Percentiles rank a stretch among this genome's conserved stretches.
Evolutionary conservation across 2,113 vertebrate species (phyloP).

Genomic region (Rhegmatorhina hoffmannsi): DNA sequence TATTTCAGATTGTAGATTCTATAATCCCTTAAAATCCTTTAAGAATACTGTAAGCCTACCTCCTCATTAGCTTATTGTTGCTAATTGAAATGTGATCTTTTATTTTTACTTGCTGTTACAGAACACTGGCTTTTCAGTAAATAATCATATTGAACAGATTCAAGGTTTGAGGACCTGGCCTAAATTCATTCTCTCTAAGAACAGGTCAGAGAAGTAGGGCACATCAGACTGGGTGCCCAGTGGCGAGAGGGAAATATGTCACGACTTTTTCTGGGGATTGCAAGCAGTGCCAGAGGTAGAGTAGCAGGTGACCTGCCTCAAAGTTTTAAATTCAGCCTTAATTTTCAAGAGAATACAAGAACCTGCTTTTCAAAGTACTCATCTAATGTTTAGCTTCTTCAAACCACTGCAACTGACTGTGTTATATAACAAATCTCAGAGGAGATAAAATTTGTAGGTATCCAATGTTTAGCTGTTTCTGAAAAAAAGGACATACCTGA

Average conservation of each 20-base stretch:
- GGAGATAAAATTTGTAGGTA: neutral
- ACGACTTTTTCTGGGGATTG: neutral
- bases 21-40: neutral
- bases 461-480: neutral
- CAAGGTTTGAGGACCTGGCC: neutral
- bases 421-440: neutral
- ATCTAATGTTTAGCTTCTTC: neutral
- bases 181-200: neutral
- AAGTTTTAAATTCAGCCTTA: neutral
- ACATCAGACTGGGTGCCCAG: neutral
- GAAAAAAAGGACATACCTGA: neutral
- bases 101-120: neutral
- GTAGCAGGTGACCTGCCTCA: neutral
- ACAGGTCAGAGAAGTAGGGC: conserved; percentile 4
- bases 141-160: neutral
- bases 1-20: neutral
- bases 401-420: neutral
- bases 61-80: neutral
- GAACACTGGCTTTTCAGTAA: neutral
- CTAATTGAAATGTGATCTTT: neutral
- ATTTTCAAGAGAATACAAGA: neutral
- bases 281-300: neutral
- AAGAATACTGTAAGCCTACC: neutral
- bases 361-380: neutral
- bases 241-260: neutral